phyloP scores from a whole-genome alignment of 2,113 vertebrate genomes.

The Falcunculus frontatus region DNA sequence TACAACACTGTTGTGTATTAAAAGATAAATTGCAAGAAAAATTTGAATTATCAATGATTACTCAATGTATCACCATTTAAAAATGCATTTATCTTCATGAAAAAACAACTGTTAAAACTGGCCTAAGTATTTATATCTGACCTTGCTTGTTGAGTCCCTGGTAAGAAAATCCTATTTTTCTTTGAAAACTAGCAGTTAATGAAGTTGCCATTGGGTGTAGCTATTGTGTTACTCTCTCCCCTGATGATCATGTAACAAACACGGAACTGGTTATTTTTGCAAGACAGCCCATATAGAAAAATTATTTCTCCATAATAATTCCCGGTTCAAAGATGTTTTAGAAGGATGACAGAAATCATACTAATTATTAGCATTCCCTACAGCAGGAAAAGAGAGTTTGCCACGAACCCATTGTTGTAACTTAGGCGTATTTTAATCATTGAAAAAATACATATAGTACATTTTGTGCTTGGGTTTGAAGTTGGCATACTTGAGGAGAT shows the following conservation, averaged over 20 bases:
- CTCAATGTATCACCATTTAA: background rate
- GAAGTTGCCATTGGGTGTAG: constrained; percentile 56
- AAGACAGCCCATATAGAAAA: background rate
- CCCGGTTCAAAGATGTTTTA: background rate
- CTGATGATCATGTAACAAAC: background rate
- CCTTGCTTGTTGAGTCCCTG: background rate
- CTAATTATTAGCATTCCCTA: constrained; percentile 8
- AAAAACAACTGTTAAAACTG: background rate
- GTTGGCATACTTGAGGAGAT: background rate
- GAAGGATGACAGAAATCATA: background rate
- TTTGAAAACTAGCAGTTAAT: background rate
- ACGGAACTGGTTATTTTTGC: background rate
- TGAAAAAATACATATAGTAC: background rate
- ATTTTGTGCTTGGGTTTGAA: constrained; percentile 13
- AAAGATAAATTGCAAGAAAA: background rate
- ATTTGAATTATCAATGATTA: background rate
- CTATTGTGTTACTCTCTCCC: constrained; percentile 24
- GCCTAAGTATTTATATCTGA: background rate
- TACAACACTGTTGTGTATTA: background rate
- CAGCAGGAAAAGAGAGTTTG: background rate
- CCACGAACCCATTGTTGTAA: background rate
- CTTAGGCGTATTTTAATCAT: background rate
- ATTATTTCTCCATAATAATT: background rate
- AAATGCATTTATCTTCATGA: background rate
- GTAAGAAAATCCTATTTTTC: background rate